phyloP scores from a whole-genome alignment of 2,888 invertebrate species.

The Cremastinae sp. region DNA sequence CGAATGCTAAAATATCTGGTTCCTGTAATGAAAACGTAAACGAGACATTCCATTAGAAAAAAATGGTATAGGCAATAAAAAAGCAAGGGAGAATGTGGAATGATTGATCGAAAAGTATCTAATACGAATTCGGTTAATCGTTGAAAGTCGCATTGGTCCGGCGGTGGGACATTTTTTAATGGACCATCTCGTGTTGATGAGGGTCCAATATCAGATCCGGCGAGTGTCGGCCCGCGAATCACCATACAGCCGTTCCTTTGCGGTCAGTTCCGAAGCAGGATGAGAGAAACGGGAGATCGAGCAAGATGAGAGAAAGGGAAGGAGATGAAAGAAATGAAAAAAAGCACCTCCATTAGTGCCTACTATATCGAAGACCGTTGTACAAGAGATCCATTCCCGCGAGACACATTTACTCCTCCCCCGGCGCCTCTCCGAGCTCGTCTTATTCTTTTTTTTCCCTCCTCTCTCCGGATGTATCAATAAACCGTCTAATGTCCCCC shows the following conservation, averaged over 20 bases:
- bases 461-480: conserved; percentile 69
- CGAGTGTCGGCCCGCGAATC: conserved; percentile 52
- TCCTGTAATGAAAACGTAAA: conserved; percentile 22
- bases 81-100: conserved; percentile 6
- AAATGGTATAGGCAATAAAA: conserved; percentile 22
- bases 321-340: conserved; percentile 38
- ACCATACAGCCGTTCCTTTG: conserved; percentile 44
- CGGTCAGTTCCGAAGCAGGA: conserved; percentile 49
- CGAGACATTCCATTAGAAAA: conserved; percentile 37
- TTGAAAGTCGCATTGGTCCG: conserved; percentile 50
- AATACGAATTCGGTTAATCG: conserved; percentile 44
- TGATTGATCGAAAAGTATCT: conserved; percentile 54
- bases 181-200: conserved; percentile 45
- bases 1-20: conserved; percentile 42
- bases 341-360: conserved; percentile 70
- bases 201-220: conserved; percentile 19
- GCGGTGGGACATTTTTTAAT: conserved; percentile 54
- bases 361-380: conserved; percentile 55
- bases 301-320: conserved; percentile 23
- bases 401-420: conserved; percentile 46
- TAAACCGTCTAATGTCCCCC: conserved; percentile 67
- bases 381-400: conserved; percentile 49
- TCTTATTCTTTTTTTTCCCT: conserved; percentile 58
- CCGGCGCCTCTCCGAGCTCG: conserved; percentile 55
- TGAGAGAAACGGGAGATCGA: conserved; percentile 20